Evolutionary conservation across 2,113 vertebrate genomes (phyloP).

Genomic region (Ornithorhynchus anatinus): DNA sequence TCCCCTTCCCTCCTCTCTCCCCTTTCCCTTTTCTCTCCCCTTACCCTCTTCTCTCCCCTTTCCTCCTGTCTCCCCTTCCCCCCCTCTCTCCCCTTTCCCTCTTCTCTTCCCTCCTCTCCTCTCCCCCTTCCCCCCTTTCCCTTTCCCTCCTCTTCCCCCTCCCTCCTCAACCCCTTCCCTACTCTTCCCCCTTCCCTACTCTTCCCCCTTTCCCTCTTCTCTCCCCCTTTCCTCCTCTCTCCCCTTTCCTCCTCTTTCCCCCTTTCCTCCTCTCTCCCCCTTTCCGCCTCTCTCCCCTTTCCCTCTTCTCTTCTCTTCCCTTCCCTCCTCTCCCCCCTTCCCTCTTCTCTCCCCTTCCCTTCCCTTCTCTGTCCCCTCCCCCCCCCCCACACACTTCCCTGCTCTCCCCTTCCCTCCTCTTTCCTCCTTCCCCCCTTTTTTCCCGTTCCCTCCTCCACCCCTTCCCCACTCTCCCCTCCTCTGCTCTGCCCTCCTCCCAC

Average conservation of each 20-base stretch:
- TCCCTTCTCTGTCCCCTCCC: too few species aligned
- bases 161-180: background rate
- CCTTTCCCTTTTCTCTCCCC: background rate
- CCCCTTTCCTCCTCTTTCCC: constrained; percentile 16
- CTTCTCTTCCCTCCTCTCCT: background rate
- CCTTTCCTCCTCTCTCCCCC: constrained; percentile 17
- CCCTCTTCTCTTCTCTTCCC: too few species aligned
- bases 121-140: background rate
- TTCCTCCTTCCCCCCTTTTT: background rate
- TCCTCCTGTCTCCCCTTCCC: background rate
- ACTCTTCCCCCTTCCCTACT: too few species aligned
- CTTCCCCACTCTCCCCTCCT: background rate
- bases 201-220: constrained; percentile 1
- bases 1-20: background rate
- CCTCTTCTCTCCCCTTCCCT: background rate
- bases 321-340: too few species aligned
- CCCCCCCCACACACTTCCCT: background rate
- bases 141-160: background rate
- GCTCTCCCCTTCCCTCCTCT: background rate
- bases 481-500: too few species aligned
- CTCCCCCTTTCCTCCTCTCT: background rate
- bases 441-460: too few species aligned
- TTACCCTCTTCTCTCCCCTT: background rate
- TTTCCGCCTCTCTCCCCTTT: too few species aligned
- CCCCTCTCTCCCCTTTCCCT: background rate